Base-by-base conservation (phyloP, 1,140 invertebrate species). In the Piezodorus guildinii region DNA sequence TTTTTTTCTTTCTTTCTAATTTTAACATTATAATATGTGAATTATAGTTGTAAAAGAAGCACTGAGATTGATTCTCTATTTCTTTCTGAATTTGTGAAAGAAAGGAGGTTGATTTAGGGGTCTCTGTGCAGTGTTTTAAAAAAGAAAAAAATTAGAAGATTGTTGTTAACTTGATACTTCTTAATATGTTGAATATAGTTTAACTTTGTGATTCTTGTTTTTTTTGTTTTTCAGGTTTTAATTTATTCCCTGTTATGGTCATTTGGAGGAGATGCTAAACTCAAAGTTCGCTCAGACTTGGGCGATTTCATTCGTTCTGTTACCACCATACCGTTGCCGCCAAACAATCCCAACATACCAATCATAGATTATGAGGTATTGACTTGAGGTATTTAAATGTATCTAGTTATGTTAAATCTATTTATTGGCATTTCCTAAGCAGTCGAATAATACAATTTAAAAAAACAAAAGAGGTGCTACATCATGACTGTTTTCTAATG, bases 291-390 rank as follows among this genome's bases (percentile, higher is more conserved):
- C 62, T 87, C 91, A 59, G 93, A 98, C 74, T 77, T 99, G 51
- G 94, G 96, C 4, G 94, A 99, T 73, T 99, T 96, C 74, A 87
- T 99, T 66, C 81, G 95, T 67, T 91, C 90, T 19, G 88, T 95
- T 14, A 98, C 95, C 1, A 98, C 96, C 0, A 86, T 99, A 69
- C 84, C 89, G 17, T 77, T 99, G 60, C 96, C 96, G 39, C 83
- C 86, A 58, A 80, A 84, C 27, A 77, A 75, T 9, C 76, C 80
- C 19, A 86, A 85, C 70, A 81, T 85, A 64, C 88, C 93, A 10
- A 94, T 98, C 65, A 94, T 99, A 65, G 96, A 99, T 73, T 98
- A 90, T 76, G 96, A 99, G 79, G 95, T 96, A 67, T 81, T 82
- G 67, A 66, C 61, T 58, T 25, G 30, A 25, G 16, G 15, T 10